Evolutionary conservation across 2,797 vertebrate genomes (phyloP), one percentile per base, ranked within the genome.

Genomic region (Macroramphosus scolopax): DNA sequence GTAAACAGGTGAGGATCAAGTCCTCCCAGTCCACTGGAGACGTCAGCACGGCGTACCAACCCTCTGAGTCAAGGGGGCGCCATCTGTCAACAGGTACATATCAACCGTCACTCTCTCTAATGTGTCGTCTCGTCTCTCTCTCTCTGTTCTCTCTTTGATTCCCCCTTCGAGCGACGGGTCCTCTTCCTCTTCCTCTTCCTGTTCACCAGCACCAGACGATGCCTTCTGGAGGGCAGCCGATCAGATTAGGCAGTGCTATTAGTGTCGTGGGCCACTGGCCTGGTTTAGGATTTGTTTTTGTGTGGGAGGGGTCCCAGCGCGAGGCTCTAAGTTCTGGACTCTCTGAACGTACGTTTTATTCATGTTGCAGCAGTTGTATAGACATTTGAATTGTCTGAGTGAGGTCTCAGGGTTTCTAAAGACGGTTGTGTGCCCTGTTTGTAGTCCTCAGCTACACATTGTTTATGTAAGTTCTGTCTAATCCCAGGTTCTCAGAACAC

Each of bases 151-250:
- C 91, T 86, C 89, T 85, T 88, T 83, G 63, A 79, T 88, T 95
- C 93, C 92, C 93, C 90, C 87, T 92, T 89, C 83, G 84, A 91
- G 92, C 89, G 87, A 79, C 87, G 86, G 87, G 86, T 91, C 73
- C 90, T 89, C 93, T 94, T 95, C 73, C 90, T 89, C 93, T 94
- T 95, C 94, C 94, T 82, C 93, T 94, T 95, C 93, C 93, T 96
- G 92, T 91, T 80, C 88, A 78, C 85, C 78, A 86, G 78, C 77
- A 88, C 83, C 89, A 83, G 89, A 92, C 87, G 91, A 85, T 84
- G 91, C 72, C 63, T 28, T 59, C 87, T 94, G 93, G 92, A 89
- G 24, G 0, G 12, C 16, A 47, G 91, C 93, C 93, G 91, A 91
- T 92, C 90, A 90, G 91, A 91, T 92, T 91, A 79, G 15, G 22